A percentile compares a stretch with the other conserved stretches of the same genome.
Evolutionary conservation across 2,888 invertebrate species (phyloP).

Genomic region (Stenchaetothrips biformis): DNA sequence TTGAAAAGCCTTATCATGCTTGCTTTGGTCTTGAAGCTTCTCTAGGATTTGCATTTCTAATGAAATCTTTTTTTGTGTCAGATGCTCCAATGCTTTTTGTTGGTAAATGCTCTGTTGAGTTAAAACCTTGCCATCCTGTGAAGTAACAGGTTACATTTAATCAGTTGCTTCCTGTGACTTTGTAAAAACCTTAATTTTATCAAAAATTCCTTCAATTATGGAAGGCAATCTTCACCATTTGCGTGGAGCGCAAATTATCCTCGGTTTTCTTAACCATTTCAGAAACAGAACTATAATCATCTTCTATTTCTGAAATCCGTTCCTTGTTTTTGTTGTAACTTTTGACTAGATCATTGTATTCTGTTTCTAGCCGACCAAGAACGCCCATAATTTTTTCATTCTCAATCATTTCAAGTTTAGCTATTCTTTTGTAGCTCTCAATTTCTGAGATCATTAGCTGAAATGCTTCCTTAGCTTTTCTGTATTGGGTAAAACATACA

Average conservation of each 20-base stretch:
- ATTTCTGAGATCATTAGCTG: conserved; percentile 55
- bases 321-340: conserved; percentile 30
- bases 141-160: conserved; percentile 14
- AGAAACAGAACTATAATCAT: neutral
- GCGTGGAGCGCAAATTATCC: conserved; percentile 54
- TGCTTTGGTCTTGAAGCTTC: conserved; percentile 61
- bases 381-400: conserved; percentile 60
- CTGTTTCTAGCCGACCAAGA: conserved; percentile 55
- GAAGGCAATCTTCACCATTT: conserved; percentile 44
- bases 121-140: conserved; percentile 4
- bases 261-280: conserved; percentile 50
- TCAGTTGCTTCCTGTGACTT: neutral
- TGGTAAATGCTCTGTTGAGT: conserved; percentile 44
- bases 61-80: conserved; percentile 51
- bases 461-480: conserved; percentile 56
- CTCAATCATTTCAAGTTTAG: conserved; percentile 59
- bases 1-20: conserved; percentile 61
- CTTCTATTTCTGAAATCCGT: conserved; percentile 5
- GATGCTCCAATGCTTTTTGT: conserved; percentile 53
- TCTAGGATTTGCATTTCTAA: conserved; percentile 61
- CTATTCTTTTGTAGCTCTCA: conserved; percentile 62
- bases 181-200: too few relatives aligned
- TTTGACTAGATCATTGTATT: conserved; percentile 48
- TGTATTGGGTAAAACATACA: conserved; percentile 41
- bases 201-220: neutral